Conservation (phyloP, 2,113 vertebrate species). For the Chaenogobius annularis region DNA sequence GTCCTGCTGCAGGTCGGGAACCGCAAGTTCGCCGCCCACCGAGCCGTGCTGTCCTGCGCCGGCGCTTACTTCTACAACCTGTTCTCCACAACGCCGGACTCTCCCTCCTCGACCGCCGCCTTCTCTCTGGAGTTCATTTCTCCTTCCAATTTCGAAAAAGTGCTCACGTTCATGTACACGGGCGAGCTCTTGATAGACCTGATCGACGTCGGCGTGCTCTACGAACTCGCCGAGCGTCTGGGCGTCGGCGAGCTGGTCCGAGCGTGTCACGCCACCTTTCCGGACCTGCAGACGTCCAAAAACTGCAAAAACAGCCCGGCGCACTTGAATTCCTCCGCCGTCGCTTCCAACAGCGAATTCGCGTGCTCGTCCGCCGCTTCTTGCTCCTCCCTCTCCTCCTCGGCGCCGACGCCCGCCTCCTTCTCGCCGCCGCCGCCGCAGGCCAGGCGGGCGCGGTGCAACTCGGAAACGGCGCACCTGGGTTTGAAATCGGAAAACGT, state of each 20-base stretch:
- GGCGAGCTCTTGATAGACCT: conserved; percentile 92
- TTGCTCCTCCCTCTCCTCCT: conserved; percentile 65
- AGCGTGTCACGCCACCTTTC: conserved; percentile 92
- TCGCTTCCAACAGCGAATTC: conserved; percentile 36
- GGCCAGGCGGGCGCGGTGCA: conserved; percentile 13
- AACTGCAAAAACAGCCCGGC: conserved; percentile 49
- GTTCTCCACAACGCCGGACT: conserved; percentile 75
- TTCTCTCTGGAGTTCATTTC: conserved; percentile 94
- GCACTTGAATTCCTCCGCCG: conserved; percentile 30
- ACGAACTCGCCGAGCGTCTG: conserved; percentile 90
- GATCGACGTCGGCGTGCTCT: conserved; percentile 92
- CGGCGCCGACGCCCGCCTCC: conserved; percentile 60
- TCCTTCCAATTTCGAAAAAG: conserved; percentile 91
- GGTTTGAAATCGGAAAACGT: conserved; percentile 82
- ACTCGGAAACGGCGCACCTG: conserved; percentile 14
- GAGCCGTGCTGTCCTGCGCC: conserved; percentile 88
- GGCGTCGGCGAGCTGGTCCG: conserved; percentile 87
- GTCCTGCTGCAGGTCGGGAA: conserved; percentile 90
- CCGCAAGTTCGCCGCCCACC: conserved; percentile 89
- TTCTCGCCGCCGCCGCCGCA: conserved; percentile 64
- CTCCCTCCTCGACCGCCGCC: conserved; percentile 65
- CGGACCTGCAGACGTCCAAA: conserved; percentile 84
- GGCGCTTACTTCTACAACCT: conserved; percentile 91
- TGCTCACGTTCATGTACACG: conserved; percentile 94
- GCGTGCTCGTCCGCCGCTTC: conserved; percentile 64